phyloP scores from a whole-genome alignment of 2,797 vertebrate genomes.

The Hipposideros larvatus region DNA sequence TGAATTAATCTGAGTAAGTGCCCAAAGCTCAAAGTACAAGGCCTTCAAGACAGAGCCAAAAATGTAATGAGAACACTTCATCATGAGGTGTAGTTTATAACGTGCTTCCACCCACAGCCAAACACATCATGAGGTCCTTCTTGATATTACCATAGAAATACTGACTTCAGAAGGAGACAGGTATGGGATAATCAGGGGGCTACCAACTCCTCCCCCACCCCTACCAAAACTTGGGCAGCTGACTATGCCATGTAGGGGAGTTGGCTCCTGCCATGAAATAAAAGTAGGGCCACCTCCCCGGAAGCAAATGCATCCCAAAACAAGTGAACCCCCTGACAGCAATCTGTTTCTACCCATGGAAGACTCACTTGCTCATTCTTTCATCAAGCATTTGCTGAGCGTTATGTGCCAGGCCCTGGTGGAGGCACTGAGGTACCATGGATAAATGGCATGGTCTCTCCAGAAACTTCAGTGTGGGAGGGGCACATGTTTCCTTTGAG shows the following conservation, averaged over 20 bases:
- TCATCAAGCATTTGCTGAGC: not conserved
- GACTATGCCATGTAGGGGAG: not conserved
- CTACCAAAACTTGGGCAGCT: not conserved
- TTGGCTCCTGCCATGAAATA: not conserved
- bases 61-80: conserved; percentile 21
- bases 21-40: conserved; percentile 43
- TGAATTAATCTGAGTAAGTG: conserved; percentile 64
- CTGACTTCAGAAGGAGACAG: not conserved
- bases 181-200: not conserved
- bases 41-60: conserved; percentile 52
- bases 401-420: not conserved
- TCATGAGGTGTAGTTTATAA: not conserved
- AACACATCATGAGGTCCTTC: not conserved
- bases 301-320: not conserved
- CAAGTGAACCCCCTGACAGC: not conserved
- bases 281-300: not conserved
- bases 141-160: not conserved
- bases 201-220: not conserved
- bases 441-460: not conserved
- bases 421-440: not conserved
- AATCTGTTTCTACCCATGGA: not conserved
- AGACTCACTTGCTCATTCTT: not conserved
- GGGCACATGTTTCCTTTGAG: not conserved
- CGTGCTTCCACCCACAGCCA: not conserved
- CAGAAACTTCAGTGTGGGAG: not conserved